These are phyloP conservation scores for Toxotes chatareus DNA, from an alignment of 2,113 vertebrate species.

Conservation along the genomic window DNA sequence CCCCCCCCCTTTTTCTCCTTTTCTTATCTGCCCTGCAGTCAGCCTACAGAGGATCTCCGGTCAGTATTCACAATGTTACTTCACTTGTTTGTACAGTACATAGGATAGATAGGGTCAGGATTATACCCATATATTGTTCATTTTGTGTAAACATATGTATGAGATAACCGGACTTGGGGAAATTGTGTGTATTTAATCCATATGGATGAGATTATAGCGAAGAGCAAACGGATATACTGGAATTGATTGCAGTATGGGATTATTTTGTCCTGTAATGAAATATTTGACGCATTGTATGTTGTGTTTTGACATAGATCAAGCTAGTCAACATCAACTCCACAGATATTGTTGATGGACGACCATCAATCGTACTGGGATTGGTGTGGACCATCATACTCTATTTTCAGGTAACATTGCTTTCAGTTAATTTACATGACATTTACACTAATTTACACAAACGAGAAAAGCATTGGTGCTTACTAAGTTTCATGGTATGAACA, in stretches of 20 bases:
- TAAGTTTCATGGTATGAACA: not conserved
- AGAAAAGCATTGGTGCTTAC: no score
- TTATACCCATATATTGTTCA: slow-evolving; percentile 39
- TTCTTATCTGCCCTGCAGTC: slow-evolving; percentile 84
- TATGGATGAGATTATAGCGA: slow-evolving; percentile 34
- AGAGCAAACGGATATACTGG: not conserved
- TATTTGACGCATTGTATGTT: slow-evolving; percentile 7
- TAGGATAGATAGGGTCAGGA: slow-evolving; percentile 32
- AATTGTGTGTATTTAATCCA: slow-evolving; percentile 21
- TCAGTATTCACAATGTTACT: slow-evolving; percentile 84
- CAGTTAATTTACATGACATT: not conserved
- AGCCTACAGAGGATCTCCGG: slow-evolving; percentile 97
- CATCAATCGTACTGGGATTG: slow-evolving; percentile 95
- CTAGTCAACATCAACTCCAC: slow-evolving; percentile 99
- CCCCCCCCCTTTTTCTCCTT: slow-evolving; percentile 12
- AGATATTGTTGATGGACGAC: slow-evolving; percentile 96
- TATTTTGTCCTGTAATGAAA: not conserved
- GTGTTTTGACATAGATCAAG: slow-evolving; percentile 89
- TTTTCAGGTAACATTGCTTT: slow-evolving; percentile 89
- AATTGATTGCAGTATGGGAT: not conserved
- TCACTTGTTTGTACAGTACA: slow-evolving; percentile 34
- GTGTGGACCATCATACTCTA: slow-evolving; percentile 99
- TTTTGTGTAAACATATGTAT: slow-evolving; percentile 30
- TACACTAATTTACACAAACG: no score
- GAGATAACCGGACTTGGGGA: slow-evolving; percentile 5